These are phyloP conservation scores for Tyrophagus putrescentiae DNA, from an alignment of 1,140 invertebrate genomes.

Conservation along the genomic window DNA sequence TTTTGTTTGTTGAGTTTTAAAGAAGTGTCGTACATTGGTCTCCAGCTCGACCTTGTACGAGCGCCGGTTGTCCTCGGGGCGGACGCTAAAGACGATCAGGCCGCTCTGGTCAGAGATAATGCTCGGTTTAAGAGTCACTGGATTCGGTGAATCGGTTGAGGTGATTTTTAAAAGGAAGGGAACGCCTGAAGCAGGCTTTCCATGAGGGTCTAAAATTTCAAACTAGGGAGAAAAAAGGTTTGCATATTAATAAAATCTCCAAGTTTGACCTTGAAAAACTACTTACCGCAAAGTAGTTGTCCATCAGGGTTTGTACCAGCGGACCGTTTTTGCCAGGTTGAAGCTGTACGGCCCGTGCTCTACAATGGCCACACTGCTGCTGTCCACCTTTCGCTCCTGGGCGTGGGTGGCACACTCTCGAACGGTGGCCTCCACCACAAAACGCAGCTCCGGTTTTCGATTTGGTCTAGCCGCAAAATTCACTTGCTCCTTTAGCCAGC, in stretches of 20 bases:
- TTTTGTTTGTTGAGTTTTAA: no score
- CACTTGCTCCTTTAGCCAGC: no score
- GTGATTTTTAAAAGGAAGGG: constrained; percentile 9
- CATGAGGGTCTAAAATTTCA: constrained; percentile 28
- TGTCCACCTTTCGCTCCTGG: constrained; percentile 29
- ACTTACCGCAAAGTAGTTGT: constrained; percentile 29
- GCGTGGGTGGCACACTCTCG: constrained; percentile 32
- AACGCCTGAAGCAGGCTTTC: constrained; percentile 23
- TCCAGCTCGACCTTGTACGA: no score
- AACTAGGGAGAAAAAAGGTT: constrained; percentile 26
- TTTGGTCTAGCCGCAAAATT: no score
- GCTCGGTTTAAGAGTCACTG: no score
- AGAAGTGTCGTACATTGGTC: no score
- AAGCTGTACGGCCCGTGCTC: constrained; percentile 29
- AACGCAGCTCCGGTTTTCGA: no score
- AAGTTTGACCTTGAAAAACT: neutral
- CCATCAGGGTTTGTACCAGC: constrained; percentile 32
- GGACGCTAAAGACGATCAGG: no score
- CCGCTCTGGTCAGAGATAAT: no score
- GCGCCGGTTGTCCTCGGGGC: no score
- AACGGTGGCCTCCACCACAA: constrained; percentile 31
- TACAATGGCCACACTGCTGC: constrained; percentile 29
- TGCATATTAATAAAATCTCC: no score
- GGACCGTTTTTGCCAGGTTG: constrained; percentile 28
- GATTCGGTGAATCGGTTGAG: no score